Percentiles rank a stretch among this genome's conserved stretches.
These are phyloP conservation scores for Eueides isabella DNA, from an alignment of 1,140 invertebrate genomes.

Conservation along the genomic window DNA sequence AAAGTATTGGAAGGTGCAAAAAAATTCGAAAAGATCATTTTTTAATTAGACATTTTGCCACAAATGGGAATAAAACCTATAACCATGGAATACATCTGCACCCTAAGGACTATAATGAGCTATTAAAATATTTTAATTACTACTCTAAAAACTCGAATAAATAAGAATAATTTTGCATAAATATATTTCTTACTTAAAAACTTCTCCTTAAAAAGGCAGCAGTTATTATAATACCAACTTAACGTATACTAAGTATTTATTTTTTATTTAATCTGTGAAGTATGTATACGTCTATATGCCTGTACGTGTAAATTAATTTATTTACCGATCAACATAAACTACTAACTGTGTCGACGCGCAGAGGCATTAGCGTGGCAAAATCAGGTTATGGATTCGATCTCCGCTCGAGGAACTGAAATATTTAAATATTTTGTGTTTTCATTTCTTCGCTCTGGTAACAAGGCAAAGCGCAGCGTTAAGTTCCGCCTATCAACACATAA, in stretches of 20 bases:
- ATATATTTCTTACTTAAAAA: neutral
- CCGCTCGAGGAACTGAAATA: no score
- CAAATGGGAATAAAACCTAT: neutral
- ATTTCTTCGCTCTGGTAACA: no score
- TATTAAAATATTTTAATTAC: neutral
- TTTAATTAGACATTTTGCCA: neutral
- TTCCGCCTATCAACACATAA: no score
- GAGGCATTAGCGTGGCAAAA: no score
- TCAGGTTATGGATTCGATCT: no score
- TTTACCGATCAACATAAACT: neutral
- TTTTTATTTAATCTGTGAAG: neutral
- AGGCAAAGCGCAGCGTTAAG: no score
- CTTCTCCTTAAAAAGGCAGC: neutral
- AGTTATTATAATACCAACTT: neutral
- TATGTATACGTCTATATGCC: no score
- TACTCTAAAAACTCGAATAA: neutral
- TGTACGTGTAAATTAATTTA: neutral
- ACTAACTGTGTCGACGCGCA: no score
- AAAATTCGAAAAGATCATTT: neutral
- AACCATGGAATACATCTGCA: neutral
- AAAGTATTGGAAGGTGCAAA: no score
- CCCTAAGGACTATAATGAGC: no score
- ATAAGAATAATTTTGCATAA: neutral
- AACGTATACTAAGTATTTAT: neutral
- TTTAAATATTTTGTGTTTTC: no score